Base-by-base conservation (phyloP, 1,140 invertebrate species). In the Batillaria attramentaria region DNA sequence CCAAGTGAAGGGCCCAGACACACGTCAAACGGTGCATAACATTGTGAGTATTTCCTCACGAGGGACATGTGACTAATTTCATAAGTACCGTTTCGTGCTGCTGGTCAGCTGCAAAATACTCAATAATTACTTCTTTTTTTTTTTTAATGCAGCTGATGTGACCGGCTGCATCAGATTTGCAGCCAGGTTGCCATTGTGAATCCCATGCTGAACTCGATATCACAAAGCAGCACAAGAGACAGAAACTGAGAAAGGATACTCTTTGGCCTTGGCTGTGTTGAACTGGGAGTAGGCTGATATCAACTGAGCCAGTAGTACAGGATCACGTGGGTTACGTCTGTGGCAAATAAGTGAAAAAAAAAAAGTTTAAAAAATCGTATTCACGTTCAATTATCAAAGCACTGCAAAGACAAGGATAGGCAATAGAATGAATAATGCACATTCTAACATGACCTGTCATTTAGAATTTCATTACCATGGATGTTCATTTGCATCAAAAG, bases 251-350 rank as follows among this genome's bases (percentile, higher is more conserved):
- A 33, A 89, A 89, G 87, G 89, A 89, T 90, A 92, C 83, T 92
- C 90, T 83, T 95, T 92, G 28, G 97, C 97, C 87, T 95, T 94
- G 6, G 91, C 90, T 0, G 95, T 93, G 90, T 97, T 94, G 83
- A 94, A 94, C 85, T 96, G 93, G 3, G 96, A 94, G 91, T 97
- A 97, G 5, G 96, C 96, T 41, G 97, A 94, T 20, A 98, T 95
- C 13, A 99, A 92, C 77, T 97, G 95, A 4, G 97, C 97, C 33
- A 97, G 89, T 6, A 95, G 95, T 85, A 94, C 94, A 66, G 93
- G 93, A 91, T 98, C 96, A 42, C 93, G 92, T 1, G 96, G 96
- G 79, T 96, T 94, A 4, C 94, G 91, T 79, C 90, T 91, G 83
- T 6, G 85, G 84, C 42, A 73, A 65, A 74, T 69, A 43, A 75